Evolutionary conservation across 1,140 invertebrate species (phyloP), one percentile per base, ranked within the genome.

Genomic region (Drosophila malerkotliana): DNA sequence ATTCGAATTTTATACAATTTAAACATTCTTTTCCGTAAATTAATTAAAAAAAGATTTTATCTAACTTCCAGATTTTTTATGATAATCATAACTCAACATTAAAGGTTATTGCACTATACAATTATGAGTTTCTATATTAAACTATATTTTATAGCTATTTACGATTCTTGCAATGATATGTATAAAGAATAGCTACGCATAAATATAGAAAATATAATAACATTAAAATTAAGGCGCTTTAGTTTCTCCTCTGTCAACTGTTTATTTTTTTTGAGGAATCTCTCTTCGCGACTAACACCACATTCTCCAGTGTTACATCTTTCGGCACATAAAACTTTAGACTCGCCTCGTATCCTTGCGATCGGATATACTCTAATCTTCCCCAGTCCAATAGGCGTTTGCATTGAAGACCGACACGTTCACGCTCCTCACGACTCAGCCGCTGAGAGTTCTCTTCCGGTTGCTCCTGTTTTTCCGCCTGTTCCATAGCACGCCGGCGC

Each of bases 361-460:
- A 79, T 52, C 93, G 82, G 39, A 98, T 91, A 91, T 94, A 95
- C 12, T 93, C 78, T n/a, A 96, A 88, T 7, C 96, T 92, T 1
- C 96, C 96, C 93, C 94, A 95, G 90, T 97, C 96, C 14, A 97
- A 91, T 14, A 97, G 72, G 47, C 93, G 93, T 92, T 98, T 97
- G 32, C 95, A 95, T 81, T 94, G 94, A 32, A 93, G 92, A 1
- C 97, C 96, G 49, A 96, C 94, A 18, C 90, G 77, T 92, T 95
- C 95, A 37, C 94, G 93, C 72, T 94, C 90, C 3, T 92, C 90
- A 24, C 90, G 79, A 30, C 55, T 66, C 15, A 92, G 58, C 56
- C 91, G 64, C 71, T 71, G 91, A 28, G 68, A 77, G 67, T 12
- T 80, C 61, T 91, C 87, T 41, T 55, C 69, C 30, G 85, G 79